Conservation (phyloP, 1,140 invertebrate genomes). For the Octopus sinensis region DNA sequence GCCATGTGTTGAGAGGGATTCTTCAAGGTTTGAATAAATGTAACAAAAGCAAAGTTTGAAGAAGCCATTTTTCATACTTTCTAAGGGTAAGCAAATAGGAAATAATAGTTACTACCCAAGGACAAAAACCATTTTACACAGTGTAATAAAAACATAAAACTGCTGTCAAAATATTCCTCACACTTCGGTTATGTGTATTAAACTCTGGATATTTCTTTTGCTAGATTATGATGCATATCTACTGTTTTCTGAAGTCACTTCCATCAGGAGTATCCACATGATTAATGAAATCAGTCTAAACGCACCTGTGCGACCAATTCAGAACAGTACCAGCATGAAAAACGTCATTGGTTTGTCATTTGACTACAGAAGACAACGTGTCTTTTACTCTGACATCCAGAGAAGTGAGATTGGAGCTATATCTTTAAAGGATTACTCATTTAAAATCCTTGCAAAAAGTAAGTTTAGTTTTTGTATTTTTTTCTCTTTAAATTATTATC, state of each 20-base stretch:
- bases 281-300: constrained; percentile 71
- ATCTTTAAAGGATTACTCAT: constrained; percentile 75
- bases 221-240: constrained; percentile 77
- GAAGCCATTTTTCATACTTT: no score
- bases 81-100: no score
- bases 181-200: background rate
- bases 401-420: constrained; percentile 77
- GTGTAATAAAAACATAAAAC: no score
- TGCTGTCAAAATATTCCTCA: background rate
- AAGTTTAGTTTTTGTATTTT: constrained; percentile 16
- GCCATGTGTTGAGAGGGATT: no score
- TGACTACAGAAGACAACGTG: constrained; percentile 68
- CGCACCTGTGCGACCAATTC: constrained; percentile 72
- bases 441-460: constrained; percentile 67
- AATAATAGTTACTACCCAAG: no score
- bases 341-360: constrained; percentile 82
- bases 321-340: constrained; percentile 68
- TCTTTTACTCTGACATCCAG: constrained; percentile 88
- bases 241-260: constrained; percentile 87
- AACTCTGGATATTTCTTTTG: constrained; percentile 51
- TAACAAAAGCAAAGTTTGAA: no score
- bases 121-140: no score
- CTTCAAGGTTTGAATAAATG: no score
- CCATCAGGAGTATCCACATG: constrained; percentile 81
- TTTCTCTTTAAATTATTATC: background rate